Base-by-base conservation (phyloP, 2,113 vertebrate species). In the Xyrauchen texanus region DNA sequence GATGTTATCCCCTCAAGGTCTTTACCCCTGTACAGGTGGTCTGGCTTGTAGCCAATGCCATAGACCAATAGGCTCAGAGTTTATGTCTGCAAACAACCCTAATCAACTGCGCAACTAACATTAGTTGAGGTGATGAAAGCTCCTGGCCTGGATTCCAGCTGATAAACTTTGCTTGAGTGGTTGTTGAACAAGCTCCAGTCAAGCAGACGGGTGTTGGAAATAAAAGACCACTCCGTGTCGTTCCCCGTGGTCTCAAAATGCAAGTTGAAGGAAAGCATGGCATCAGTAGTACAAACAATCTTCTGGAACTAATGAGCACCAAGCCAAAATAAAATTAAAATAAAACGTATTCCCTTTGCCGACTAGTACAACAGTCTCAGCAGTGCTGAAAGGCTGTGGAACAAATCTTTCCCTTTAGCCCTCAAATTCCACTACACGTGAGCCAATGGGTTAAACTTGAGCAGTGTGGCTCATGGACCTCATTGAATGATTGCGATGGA, bases 401-500 rank as follows among this genome's bases (percentile, higher is more conserved):
- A 46, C 55, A 47, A 73, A 73, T 60, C 70, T 73, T 61, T 73
- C 70, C 70, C 21, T 21, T 11, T 44, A 72, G 44, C 15, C 70
- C 42, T 61, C 46, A 73, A 73, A 73, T 60, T 73, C 70, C 70
- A 73, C n/a, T 6, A 58, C 70, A 61, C 44, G 47, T 60, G n/a
- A 60, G 21, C 21, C 21, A 34, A 34, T 34, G 21, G 21, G 21
- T 34, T 34, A 34, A 34, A 34, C 21, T 34, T 3, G 21, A 34
- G 5, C 12, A 57, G 49, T 51, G 58, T 8, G 61, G 62, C 68
- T 76, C 63, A 69, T 76, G 77, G 77, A 15, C 47, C 55, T 65
- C 21, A 76, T 64, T 80, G 82, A 77, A 73, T 70, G 66, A 79
- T 58, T 65, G 68, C 63, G 49, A 83, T 77, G 77, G 68, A 83